Percentiles rank a stretch among this genome's conserved stretches.
Evolutionary conservation across 2,888 invertebrate species (phyloP).

Genomic region (Tachystola acroxantha): DNA sequence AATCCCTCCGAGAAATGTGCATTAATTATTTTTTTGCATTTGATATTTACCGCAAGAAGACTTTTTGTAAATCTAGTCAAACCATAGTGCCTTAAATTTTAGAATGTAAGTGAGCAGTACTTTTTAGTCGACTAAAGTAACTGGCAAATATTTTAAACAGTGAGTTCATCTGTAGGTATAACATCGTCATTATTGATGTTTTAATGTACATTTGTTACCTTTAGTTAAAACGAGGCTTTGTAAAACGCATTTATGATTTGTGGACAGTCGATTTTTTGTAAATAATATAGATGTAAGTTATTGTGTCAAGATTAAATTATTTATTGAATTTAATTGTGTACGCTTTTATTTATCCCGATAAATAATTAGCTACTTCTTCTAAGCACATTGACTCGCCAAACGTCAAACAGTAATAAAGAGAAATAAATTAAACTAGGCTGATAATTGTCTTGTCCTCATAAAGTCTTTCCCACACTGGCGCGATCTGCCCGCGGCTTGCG

Average conservation of each 20-base stretch:
- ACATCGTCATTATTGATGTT: slow-evolving; percentile 3
- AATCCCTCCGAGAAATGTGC: slow-evolving; percentile 65
- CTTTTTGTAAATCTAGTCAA: slow-evolving; percentile 73
- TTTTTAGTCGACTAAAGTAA: not conserved
- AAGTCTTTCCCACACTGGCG: no score
- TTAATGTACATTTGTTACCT: slow-evolving; percentile 41
- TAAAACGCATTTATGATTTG: slow-evolving; percentile 34
- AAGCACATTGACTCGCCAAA: no score
- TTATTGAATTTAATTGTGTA: slow-evolving; percentile 45
- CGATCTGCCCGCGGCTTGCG: no score
- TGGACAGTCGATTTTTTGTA: slow-evolving; percentile 44
- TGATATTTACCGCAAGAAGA: slow-evolving; percentile 66
- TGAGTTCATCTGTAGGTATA: not conserved
- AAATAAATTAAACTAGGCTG: no score
- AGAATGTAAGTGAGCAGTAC: slow-evolving; percentile 1
- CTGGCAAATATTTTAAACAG: not conserved
- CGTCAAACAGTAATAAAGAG: no score
- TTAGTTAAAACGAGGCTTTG: slow-evolving; percentile 35
- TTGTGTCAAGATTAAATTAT: slow-evolving; percentile 53
- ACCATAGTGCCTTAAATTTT: slow-evolving; percentile 60
- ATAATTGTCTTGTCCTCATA: no score
- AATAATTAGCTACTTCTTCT: no score
- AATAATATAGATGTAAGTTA: slow-evolving; percentile 37
- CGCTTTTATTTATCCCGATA: slow-evolving; percentile 16
- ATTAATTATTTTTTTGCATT: slow-evolving; percentile 49